Conservation (phyloP, 2,797 vertebrate species). For the Lateolabrax maculatus region DNA sequence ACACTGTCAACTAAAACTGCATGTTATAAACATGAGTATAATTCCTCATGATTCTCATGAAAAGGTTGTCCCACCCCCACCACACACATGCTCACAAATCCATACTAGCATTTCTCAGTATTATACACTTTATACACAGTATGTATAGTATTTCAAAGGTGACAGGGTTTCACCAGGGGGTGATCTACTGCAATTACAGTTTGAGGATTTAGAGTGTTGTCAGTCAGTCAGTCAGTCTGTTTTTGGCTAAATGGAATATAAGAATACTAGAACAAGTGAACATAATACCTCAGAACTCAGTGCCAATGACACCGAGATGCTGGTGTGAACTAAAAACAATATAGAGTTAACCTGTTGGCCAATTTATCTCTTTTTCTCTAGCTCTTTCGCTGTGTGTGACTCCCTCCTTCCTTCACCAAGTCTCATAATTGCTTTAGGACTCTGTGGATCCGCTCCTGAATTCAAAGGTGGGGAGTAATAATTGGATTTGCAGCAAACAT, state of each 20-base stretch:
- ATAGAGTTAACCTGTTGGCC: slow-evolving; percentile 72
- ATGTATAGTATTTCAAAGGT: not conserved
- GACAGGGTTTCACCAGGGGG: too few relatives aligned
- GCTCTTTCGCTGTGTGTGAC: slow-evolving; percentile 36
- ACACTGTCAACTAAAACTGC: not conserved
- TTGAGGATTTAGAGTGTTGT: not conserved
- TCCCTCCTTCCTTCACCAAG: slow-evolving; percentile 76
- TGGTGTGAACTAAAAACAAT: slow-evolving; percentile 78
- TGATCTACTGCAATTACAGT: not conserved
- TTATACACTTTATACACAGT: not conserved
- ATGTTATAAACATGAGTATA: not conserved
- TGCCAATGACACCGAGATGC: slow-evolving; percentile 40
- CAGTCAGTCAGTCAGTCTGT: too few relatives aligned
- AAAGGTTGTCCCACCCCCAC: not conserved
- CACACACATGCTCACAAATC: too few relatives aligned
- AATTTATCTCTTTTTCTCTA: slow-evolving; percentile 33
- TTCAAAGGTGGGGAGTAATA: slow-evolving; percentile 91
- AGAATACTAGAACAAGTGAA: slow-evolving; percentile 27
- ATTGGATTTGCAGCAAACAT: slow-evolving; percentile 92
- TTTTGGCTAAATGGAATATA: slow-evolving; percentile 13
- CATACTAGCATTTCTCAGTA: too few relatives aligned
- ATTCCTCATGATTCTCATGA: not conserved
- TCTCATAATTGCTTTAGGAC: slow-evolving; percentile 90
- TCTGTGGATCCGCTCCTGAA: slow-evolving; percentile 89
- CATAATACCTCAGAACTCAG: slow-evolving; percentile 16